Base-by-base conservation (phyloP, 2,113 vertebrate genomes). In the Malurus alboscapulatus region DNA sequence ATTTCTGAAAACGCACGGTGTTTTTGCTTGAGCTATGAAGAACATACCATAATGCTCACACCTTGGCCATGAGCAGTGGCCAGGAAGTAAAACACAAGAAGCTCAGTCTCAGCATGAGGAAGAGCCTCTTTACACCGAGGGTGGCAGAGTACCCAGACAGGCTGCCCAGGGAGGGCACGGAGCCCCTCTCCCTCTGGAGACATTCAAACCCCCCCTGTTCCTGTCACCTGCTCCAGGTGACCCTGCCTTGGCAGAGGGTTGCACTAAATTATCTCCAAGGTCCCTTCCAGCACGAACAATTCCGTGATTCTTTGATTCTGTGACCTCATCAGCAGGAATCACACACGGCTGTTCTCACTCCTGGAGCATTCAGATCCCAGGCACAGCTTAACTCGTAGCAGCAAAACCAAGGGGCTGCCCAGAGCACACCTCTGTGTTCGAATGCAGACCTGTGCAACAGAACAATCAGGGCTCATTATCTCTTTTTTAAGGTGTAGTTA, bases 361-460 rank as follows among this genome's bases (percentile, higher is more conserved):
- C 26, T 45, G 12, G 8, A 4, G 15, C 3, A 0, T 40, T 44
- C 0, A 2, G 9, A 34, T 67, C 53, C 72, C 44, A 51, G 53
- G 57, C 62, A 78, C 15, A 45, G 13, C 5, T 24, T 24, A 42
- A 62, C 4, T 25, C 36, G 40, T 26, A 34, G 34, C 2, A 81
- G 8, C 17, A 57, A 82, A 32, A 21, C 2, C 4, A 17, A 53
- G 34, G 4, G 14, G 24, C 12, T 3, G 4, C 42, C 50, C 62
- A 32, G 54, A 77, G 12, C 42, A 17, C 13, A 48, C 17, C 21
- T 61, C 36, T 22, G 12, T 50, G 20, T 54, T 80, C 0, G 0
- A 69, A 58, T 13, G 36, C n/a, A 67, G 51, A 47, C 16, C 18
- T 58, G 10, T 62, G 29, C 36, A 62, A 18, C 44, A 42, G 73